These are phyloP conservation scores for Alectoris magna DNA, from an alignment of 2,797 vertebrate genomes.

Conservation along the genomic window DNA sequence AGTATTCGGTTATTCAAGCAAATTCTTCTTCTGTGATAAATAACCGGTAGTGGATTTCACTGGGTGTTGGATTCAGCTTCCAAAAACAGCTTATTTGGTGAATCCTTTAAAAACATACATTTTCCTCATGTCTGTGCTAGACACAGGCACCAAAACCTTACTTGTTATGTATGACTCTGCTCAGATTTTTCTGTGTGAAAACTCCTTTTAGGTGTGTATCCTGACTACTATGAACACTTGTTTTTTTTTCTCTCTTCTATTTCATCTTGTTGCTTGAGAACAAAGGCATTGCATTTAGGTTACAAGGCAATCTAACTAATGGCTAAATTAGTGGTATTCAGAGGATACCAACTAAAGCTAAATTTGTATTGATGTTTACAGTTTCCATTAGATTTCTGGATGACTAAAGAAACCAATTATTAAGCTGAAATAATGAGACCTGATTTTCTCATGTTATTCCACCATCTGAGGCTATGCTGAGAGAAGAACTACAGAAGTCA, in stretches of 20 bases:
- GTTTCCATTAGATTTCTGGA: conserved; percentile 53
- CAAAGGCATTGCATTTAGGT: conserved; percentile 14
- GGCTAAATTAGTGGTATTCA: conserved; percentile 52
- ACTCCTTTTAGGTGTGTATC: background rate
- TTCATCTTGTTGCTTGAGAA: conserved; percentile 2
- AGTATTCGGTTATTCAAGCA: background rate
- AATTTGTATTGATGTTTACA: conserved; percentile 63
- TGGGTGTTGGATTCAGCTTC: background rate
- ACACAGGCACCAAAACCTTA: background rate
- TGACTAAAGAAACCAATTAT: conserved; percentile 45
- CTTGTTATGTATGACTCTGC: background rate
- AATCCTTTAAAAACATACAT: background rate
- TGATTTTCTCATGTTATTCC: conserved; percentile 3
- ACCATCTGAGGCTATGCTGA: background rate
- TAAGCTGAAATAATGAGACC: conserved; percentile 36
- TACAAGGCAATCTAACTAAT: conserved; percentile 32
- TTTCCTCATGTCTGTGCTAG: background rate
- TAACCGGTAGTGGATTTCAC: conserved; percentile 7
- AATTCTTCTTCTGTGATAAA: conserved; percentile 39
- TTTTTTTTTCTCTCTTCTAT: background rate
- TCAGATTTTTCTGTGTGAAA: background rate
- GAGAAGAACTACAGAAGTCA: background rate
- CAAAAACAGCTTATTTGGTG: background rate
- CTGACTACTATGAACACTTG: background rate
- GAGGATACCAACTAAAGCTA: conserved; percentile 17